Percentiles rank a stretch among this genome's conserved stretches.
phyloP scores from a whole-genome alignment of 2,113 vertebrate species.

The Paraplagusia blochii region DNA sequence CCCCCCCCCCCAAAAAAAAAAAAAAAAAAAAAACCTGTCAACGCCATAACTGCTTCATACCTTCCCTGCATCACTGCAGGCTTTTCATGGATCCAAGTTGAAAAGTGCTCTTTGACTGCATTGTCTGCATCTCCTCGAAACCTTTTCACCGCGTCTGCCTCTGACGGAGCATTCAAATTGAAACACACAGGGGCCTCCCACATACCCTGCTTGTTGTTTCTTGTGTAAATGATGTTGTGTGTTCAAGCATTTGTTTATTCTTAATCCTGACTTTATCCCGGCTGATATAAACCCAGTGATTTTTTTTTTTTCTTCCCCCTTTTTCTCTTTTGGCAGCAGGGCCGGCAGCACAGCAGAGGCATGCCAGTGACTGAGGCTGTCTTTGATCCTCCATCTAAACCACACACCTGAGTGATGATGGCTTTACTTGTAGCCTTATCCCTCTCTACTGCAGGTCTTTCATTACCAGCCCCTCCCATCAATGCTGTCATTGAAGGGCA shows the following conservation, averaged over 20 bases:
- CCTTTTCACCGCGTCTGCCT: slow-evolving; percentile 40
- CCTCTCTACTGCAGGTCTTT: slow-evolving; percentile 63
- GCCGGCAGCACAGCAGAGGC: slow-evolving; percentile 59
- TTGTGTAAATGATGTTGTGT: slow-evolving; percentile 74
- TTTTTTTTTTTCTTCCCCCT: slow-evolving; percentile 31
- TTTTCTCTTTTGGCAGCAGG: slow-evolving; percentile 39
- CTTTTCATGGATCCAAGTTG: slow-evolving; percentile 25
- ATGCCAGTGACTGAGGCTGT: slow-evolving; percentile 63
- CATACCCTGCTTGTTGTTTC: slow-evolving; percentile 72
- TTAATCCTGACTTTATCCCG: slow-evolving; percentile 69
- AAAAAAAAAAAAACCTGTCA: slow-evolving; percentile 9
- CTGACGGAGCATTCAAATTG: slow-evolving; percentile 43
- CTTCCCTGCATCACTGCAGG: slow-evolving; percentile 7
- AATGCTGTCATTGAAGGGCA: slow-evolving; percentile 66
- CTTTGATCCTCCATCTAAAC: slow-evolving; percentile 70
- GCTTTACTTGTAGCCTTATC: slow-evolving; percentile 70
- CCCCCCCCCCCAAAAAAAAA: slow-evolving; percentile 2
- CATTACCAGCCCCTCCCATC: slow-evolving; percentile 64
- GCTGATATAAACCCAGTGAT: slow-evolving; percentile 63
- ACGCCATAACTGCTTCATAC: slow-evolving; percentile 14
- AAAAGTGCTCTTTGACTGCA: slow-evolving; percentile 25
- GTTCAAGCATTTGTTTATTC: slow-evolving; percentile 72
- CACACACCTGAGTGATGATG: slow-evolving; percentile 76
- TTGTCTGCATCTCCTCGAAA: slow-evolving; percentile 38
- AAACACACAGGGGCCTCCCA: slow-evolving; percentile 59